These are phyloP conservation scores for Stictocephala bisonia DNA, from an alignment of 2,888 invertebrate genomes.

Conservation along the genomic window DNA sequence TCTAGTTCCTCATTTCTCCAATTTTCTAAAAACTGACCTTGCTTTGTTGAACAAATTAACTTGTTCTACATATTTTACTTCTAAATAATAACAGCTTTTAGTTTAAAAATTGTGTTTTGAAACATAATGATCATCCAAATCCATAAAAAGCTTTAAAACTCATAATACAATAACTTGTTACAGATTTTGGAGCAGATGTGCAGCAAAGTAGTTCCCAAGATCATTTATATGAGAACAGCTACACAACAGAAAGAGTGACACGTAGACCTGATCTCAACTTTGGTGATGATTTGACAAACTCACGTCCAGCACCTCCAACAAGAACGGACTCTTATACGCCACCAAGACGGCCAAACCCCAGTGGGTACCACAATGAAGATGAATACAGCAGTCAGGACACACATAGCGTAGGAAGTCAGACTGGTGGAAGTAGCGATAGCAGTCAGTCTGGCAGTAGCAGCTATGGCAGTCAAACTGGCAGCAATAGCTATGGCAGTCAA, in stretches of 20 bases:
- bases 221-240: constrained; percentile 18
- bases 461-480: constrained; percentile 1
- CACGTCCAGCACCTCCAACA: background rate
- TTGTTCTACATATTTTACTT: too few relatives aligned
- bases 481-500: constrained; percentile 5
- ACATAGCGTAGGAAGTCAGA: too few relatives aligned
- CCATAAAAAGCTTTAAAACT: background rate
- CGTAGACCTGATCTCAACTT: constrained; percentile 52
- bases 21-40: too few relatives aligned
- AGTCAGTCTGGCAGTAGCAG: background rate
- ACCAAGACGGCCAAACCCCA: background rate
- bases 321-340: background rate
- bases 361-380: background rate
- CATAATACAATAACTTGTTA: too few relatives aligned
- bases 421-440: background rate
- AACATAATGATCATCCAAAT: background rate
- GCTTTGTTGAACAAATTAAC: too few relatives aligned
- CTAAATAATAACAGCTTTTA: too few relatives aligned
- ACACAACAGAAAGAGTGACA: constrained; percentile 33
- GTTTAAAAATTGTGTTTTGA: background rate
- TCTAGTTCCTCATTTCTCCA: too few relatives aligned
- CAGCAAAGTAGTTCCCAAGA: constrained; percentile 34
- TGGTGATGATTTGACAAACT: constrained; percentile 39
- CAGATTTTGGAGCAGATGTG: constrained; percentile 33
- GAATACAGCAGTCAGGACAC: background rate